Evolutionary conservation across 2,113 vertebrate species (phyloP).

Genomic region (Nothocercus nigrocapillus): DNA sequence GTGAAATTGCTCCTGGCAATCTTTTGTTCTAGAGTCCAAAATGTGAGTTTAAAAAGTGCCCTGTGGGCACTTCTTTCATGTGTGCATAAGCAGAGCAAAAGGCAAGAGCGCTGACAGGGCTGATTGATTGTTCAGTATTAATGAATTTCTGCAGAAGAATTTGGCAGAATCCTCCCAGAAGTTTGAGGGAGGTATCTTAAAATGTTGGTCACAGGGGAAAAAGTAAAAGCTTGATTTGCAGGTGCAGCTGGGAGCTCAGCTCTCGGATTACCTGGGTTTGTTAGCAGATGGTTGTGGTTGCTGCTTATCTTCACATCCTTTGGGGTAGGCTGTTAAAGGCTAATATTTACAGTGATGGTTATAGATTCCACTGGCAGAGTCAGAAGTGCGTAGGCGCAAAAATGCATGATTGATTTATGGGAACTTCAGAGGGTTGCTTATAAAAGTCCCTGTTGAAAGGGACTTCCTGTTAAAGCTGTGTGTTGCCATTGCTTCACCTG

Average conservation of each 20-base stretch:
- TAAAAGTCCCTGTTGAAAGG: background rate
- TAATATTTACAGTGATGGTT: background rate
- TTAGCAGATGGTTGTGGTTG: background rate
- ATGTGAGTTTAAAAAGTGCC: background rate
- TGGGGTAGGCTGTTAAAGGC: background rate
- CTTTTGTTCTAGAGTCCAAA: background rate
- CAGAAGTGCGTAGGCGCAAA: background rate
- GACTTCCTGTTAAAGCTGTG: background rate
- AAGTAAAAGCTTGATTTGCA: background rate
- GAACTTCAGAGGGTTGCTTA: background rate
- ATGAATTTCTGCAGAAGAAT: background rate
- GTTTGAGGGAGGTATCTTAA: background rate
- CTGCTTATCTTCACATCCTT: background rate
- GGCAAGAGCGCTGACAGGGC: background rate
- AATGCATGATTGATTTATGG: background rate
- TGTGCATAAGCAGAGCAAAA: background rate
- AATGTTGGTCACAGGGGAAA: background rate
- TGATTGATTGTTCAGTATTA: background rate
- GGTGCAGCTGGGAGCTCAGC: background rate
- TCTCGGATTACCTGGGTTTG: background rate
- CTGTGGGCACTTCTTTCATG: rapidly evolving
- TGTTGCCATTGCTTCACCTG: background rate
- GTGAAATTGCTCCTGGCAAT: background rate
- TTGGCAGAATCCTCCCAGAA: background rate
- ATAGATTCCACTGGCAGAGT: background rate